Conservation (phyloP, 2,113 vertebrate genomes). For the Misgurnus anguillicaudatus region DNA sequence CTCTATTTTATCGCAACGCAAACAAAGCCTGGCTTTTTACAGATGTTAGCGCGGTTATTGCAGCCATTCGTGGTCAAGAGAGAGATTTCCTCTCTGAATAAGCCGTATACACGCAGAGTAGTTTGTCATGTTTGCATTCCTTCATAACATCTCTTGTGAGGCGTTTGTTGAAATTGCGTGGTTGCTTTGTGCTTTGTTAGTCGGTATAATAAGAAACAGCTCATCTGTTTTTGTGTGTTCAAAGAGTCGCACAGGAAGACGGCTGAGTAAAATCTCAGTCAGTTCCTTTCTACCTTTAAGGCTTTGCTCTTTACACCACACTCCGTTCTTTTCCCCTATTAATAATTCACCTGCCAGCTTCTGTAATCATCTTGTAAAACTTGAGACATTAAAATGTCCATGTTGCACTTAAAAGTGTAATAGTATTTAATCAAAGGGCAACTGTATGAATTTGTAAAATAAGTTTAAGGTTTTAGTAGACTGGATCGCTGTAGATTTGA, state of each 20-base stretch:
- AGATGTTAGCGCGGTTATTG: constrained; percentile 8
- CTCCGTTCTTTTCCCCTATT: constrained; percentile 7
- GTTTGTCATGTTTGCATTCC: background rate
- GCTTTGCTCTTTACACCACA: background rate
- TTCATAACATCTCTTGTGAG: background rate
- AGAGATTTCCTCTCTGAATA: too few relatives aligned
- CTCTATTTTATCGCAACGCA: background rate
- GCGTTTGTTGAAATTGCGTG: background rate
- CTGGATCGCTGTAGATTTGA: background rate
- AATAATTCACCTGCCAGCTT: constrained; percentile 36
- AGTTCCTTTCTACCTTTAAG: constrained; percentile 8
- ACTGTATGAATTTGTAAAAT: constrained; percentile 12
- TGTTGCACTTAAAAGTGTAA: constrained; percentile 1
- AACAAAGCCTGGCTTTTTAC: background rate
- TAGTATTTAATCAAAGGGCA: background rate
- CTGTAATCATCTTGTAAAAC: constrained; percentile 13
- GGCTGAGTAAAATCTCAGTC: background rate
- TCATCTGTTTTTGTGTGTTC: background rate
- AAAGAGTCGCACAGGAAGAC: background rate
- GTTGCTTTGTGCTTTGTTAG: constrained; percentile 4
- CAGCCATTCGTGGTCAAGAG: background rate
- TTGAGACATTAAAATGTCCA: constrained; percentile 6
- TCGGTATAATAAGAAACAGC: background rate
- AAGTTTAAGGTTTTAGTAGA: background rate
- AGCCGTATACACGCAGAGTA: background rate